Evolutionary conservation across 1,140 invertebrate genomes (phyloP), one percentile per base, ranked within the genome.

Genomic region (Temnothorax nylanderi): DNA sequence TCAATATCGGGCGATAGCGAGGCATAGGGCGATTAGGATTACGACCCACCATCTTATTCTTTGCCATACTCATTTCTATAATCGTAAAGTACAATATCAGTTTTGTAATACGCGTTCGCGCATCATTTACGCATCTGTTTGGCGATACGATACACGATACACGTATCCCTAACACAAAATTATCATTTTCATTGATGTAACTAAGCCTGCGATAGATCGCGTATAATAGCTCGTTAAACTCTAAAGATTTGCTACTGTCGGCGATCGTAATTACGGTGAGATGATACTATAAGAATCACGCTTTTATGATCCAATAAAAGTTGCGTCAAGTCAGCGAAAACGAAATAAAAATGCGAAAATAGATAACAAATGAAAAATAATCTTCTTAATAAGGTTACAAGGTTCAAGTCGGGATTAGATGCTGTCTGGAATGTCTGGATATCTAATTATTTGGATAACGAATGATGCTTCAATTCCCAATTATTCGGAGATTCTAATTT

Each of bases 1-100:
- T 88, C 87, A 91, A 84, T 75, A 76, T 78, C 44, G 65, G 5
- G 51, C 65, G 56, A 62, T 18, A 41, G 13, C 72, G 44, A 51
- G 16, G n/a, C 11, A 54, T 41, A 13, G 64, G 64, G 34, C 26
- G 69, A 74, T 26, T 21, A 60, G 6, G 54, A 74, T 62, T 37
- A 62, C 49, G 26, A 62, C 13, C 21, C 54, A 71, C 47, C 62
- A n/a, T 71, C 6, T 37, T 32, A 81, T 81, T 71, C 62, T 71
- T 72, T 32, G 44, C 32, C 60, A 21, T 13, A 47, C 13, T 26
- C 47, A 47, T 81, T 71, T 81, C 6, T 7, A 72, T 72, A 71
- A 72, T 80, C 13, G 6, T 54, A 37, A 81, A 26, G 26, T 26
- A 26, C 1, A 26, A 67, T 34, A 5, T 71, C 16, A 54, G 16